Evolutionary conservation across 2,888 invertebrate species (phyloP).

Genomic region (Achlya flavicornis): DNA sequence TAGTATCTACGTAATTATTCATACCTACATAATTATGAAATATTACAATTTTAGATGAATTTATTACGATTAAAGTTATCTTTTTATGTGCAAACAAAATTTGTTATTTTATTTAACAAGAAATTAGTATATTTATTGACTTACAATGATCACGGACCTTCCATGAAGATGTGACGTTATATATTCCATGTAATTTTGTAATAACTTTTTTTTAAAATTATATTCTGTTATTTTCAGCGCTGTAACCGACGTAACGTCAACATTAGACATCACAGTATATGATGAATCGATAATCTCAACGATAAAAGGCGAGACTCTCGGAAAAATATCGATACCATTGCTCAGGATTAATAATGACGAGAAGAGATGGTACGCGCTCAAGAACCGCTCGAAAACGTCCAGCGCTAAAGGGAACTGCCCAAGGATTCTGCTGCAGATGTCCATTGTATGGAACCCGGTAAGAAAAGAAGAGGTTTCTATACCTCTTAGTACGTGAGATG

Average conservation of each 20-base stretch:
- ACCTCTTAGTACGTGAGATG: no score
- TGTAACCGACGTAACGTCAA: constrained; percentile 72
- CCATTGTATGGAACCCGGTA: constrained; percentile 77
- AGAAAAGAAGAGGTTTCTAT: constrained; percentile 24
- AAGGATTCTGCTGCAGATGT: constrained; percentile 72
- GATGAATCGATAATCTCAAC: constrained; percentile 68
- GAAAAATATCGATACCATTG: constrained; percentile 70
- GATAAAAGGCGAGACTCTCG: constrained; percentile 64
- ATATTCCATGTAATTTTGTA: not conserved
- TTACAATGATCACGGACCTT: not conserved
- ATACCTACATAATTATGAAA: not conserved
- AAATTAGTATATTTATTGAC: no score
- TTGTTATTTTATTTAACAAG: no score
- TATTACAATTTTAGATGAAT: not conserved
- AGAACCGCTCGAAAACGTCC: constrained; percentile 62
- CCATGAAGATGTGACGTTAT: not conserved
- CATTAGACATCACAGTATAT: constrained; percentile 67
- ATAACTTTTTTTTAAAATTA: not conserved
- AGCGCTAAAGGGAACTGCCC: constrained; percentile 70
- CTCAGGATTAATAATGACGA: constrained; percentile 71
- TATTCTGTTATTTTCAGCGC: constrained; percentile 49
- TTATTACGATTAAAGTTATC: not conserved
- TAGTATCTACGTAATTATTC: not conserved
- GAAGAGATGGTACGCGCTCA: constrained; percentile 74
- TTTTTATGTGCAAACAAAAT: not conserved